Evolutionary conservation across 2,113 vertebrate species (phyloP), one percentile per base, ranked within the genome.

Genomic region (Fulmarus glacialis): DNA sequence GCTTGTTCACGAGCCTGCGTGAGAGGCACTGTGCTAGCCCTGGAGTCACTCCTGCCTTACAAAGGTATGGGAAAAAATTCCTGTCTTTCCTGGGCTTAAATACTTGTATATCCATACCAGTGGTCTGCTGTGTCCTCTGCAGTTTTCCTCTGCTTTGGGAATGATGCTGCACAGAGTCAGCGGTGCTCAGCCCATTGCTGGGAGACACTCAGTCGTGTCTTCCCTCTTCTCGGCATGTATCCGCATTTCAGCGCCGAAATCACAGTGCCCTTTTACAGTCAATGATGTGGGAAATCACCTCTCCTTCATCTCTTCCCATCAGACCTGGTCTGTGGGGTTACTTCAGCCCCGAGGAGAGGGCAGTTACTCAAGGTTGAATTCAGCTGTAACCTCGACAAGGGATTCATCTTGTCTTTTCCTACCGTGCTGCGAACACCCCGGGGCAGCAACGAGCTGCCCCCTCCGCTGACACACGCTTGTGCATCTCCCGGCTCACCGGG

Each of bases 371-470:
- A 24, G 81, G 75, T 3, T 82, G 91, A 59, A 1, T 12, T 2
- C 2, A 26, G 50, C 68, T 30, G 32, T 50, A 10, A 14, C 4
- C 29, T 7, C 52, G 27, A 4, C 2, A 16, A 30, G 82, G 38
- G 34, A 36, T 60, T 43, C 4, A 20, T 15, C 40, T 45, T 42
- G 50, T 9, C 60, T 56, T 29, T 48, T 52, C 56, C 24, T 13
- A 8, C 24, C 0, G 2, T 21, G 50, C 34, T 71, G 45, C 0
- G 2, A 38, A 20, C 6, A 30, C 34, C 6, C 8, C 0, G 2
- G 2, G 19, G 52, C 42, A 68, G 67, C 47, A 4, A 15, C 0
- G 29, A 32, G 40, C 48, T 48, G 38, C 29, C 21, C 43, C 18
- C 50, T 19, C 36, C 12, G 45, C 60, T 19, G 38, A 5, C 23